Base-by-base conservation (phyloP, 2,797 vertebrate genomes). In the Spheniscus humboldti region DNA sequence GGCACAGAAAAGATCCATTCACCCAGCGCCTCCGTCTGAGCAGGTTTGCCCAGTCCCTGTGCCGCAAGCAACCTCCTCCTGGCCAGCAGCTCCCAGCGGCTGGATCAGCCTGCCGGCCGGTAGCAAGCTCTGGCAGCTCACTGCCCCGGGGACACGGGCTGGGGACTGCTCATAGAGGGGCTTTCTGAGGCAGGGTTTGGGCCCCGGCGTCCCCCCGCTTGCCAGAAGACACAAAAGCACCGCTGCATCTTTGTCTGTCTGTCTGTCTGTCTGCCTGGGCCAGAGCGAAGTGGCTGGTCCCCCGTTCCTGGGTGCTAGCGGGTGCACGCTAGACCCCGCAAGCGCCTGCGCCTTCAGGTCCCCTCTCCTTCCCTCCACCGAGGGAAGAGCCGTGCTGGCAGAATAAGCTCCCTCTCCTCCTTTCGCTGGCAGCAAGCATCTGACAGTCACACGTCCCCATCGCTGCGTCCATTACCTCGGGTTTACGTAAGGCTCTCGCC, bases 1-100 rank as follows among this genome's bases (percentile, higher is more conserved):
- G 0, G 81, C 80, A 80, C 82, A 97, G 95, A 97, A 97, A 96
- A 94, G 94, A 60, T 14, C 81, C 92, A 95, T 97, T 97, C 90
- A 96, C 47, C 20, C 57, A 47, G 77, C 5, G 0, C 59, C 77
- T 92, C 95, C 18, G 0, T 19, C 57, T 18, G 0, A 48, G 88
- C 48, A 71, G 82, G 33, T 64, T 0, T 77, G 75, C 35, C 69
- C 2, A 6, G 53, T 91, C 64, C 50, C 62, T 6, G 55, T 7
- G 91, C 57, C 1, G 0, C 66, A 71, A 31, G 75, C 17, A 0
- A 62, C 47, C 55, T 84, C 90, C 82, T 84, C 63, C 79, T 22
- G 9, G 77, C 59, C 75, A 55, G 55, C 52, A 57, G 45, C 60
- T 74, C 35, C 53, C 0, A 20, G 59, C 1, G 2, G 76, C 81